Base-by-base conservation (phyloP, 2,797 vertebrate genomes). In the Thripadectes ignobilis region DNA sequence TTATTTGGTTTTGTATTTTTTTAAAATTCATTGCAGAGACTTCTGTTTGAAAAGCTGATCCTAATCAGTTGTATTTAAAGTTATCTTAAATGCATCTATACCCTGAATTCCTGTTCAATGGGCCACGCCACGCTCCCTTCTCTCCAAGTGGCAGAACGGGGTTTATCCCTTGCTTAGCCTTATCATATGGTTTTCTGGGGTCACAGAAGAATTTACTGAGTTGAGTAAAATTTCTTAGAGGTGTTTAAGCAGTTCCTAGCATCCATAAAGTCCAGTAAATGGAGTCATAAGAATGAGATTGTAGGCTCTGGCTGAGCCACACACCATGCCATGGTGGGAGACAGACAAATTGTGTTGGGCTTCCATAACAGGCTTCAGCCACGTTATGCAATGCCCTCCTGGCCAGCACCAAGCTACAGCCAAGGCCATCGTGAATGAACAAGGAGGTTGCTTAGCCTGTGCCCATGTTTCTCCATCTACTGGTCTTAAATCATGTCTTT, bases 321-420 rank as follows among this genome's bases (percentile, higher is more conserved):
- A 1, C 0, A 1, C 51, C 2, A 0, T 43, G 46, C 38, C 2
- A 1, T 0, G 0, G 19, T 1, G 19, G 46, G 51, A 74, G 76
- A 52, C 38, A 34, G 65, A 52, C 52, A 51, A 14, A 41, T 9
- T 1, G 1, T 14, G 45, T 0, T 63, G 48, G 39, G 36, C 43
- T 95, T 62, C 69, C 55, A 3, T 12, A 9, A 21, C 1, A 30
- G 11, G 19, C 23, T 86, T 57, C 67, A 73, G 51, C 52, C 36
- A 1, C 4, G 52, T 63, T 39, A 8, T 4, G 63, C 72, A 49
- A 3, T 15, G 17, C 23, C 61, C 43, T 78, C 36, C 80, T 72
- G 46, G 43, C 39, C 85, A 80, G 45, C 54, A 23, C 39, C 0
- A 0, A 73, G 32, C 38, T 27, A 59, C 48, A 52, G 43, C n/a